Percentiles rank a stretch among this genome's conserved stretches.
phyloP scores from a whole-genome alignment of 2,888 invertebrate genomes.

The Phytoseiulus persimilis region DNA sequence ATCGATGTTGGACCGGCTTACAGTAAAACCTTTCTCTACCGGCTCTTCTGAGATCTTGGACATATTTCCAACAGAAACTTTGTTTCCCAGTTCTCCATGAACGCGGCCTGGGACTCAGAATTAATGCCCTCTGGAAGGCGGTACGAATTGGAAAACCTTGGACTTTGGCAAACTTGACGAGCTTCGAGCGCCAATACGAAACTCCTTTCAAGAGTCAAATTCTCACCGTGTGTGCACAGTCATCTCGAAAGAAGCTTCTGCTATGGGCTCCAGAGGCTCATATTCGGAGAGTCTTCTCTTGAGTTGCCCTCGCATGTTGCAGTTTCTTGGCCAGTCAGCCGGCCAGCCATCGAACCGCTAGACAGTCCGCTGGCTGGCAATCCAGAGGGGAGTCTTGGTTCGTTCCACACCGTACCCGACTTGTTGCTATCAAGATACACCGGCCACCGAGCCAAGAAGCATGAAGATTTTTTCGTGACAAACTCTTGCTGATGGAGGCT shows the following conservation, averaged over 20 bases:
- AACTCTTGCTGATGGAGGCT: not conserved
- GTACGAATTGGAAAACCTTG: too few species aligned
- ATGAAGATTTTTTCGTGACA: not conserved
- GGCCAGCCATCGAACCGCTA: not conserved
- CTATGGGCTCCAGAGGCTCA: constrained; percentile 30
- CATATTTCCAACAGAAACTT: too few species aligned
- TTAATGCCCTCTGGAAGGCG: too few species aligned
- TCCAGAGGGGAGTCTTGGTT: not conserved
- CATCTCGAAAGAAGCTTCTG: constrained; percentile 29
- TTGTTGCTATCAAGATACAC: not conserved
- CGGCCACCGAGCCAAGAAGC: not conserved
- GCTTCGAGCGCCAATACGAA: not conserved
- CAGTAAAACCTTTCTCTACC: too few species aligned
- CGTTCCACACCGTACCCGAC: not conserved
- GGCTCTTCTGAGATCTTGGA: too few species aligned
- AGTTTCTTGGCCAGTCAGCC: not conserved
- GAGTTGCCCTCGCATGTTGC: not conserved
- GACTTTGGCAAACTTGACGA: too few species aligned
- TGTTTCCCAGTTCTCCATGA: too few species aligned
- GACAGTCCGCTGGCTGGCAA: not conserved
- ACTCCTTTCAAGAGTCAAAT: not conserved
- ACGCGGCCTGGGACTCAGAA: too few species aligned
- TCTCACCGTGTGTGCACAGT: not conserved
- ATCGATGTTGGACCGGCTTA: too few species aligned
- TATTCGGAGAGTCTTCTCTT: constrained; percentile 18